Base-by-base conservation (phyloP, 2,113 vertebrate species). In the Odontophorus gujanensis region DNA sequence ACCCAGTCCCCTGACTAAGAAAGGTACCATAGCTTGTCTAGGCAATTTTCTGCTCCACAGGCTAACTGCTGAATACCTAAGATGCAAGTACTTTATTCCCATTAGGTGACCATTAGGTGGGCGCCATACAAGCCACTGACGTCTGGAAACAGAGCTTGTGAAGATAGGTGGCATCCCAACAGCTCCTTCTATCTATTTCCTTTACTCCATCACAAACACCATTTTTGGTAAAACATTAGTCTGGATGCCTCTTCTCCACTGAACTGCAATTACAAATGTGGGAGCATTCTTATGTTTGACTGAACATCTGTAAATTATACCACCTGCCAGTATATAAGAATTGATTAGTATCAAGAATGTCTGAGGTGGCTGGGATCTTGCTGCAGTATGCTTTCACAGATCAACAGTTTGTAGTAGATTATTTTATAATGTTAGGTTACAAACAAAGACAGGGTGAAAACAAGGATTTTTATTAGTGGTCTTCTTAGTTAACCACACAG, bases 181-280 rank as follows among this genome's bases (percentile, higher is more conserved):
- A 7, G 4, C 34, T 71, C n/a, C 6, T 34, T 75, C 6, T n/a
- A 69, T 4, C 8, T 58, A 38, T 38, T 9, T 38, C 58, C n/a
- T 32, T 58, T 1, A 6, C 11, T 63, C 15, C 20, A 38, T 6
- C 0, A 3, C 8, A 7, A 59, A 7, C 26, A 18, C 0, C 1
- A 0, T 4, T 53, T 72, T 34, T 21, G 5, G 7, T 2, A 17
- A 55, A 11, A 45, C 38, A 55, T 53, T 62, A 28, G 4, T 22
- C 71, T 8, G 62, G 18, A 11, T 17, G 13, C 16, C 4, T 50
- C 6, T 62, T 71, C 22, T 62, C n/a, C 30, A 14, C 8, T 59
- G 15, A 65, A 61, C 21, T 18, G 3, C 32, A 74, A 24, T 68
- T 71, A 57, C 5, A 76, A 74, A 74, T 55, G 38, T 17, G 45